These are phyloP conservation scores for Trachurus trachurus DNA, from an alignment of 2,797 vertebrate genomes.

Conservation along the genomic window DNA sequence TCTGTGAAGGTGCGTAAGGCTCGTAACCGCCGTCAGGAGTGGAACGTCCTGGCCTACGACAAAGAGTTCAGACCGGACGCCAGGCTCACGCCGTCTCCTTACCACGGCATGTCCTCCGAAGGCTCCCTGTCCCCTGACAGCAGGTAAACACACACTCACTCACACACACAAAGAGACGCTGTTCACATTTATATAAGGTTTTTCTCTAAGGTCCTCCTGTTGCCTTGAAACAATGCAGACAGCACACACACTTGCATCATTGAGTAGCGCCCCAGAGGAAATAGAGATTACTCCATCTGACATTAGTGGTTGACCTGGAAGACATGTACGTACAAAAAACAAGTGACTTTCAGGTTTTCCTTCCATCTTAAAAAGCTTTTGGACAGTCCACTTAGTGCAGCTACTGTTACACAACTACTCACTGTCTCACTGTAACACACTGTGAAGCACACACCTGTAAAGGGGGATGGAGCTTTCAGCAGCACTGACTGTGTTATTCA, in stretches of 20 bases:
- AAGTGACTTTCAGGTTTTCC: not conserved
- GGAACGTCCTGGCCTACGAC: constrained; percentile 95
- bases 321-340: no score
- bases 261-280: not conserved
- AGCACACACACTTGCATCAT: not conserved
- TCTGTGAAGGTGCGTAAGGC: constrained; percentile 87
- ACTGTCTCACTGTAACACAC: not conserved
- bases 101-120: constrained; percentile 94
- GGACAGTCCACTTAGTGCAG: not conserved
- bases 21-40: constrained; percentile 93
- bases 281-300: not conserved
- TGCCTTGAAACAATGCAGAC: not conserved
- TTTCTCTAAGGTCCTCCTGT: not conserved
- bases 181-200: not conserved
- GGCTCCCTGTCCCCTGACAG: constrained; percentile 94
- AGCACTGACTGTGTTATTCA: not conserved
- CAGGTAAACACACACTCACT: constrained; percentile 80
- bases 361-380: not conserved
- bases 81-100: constrained; percentile 92
- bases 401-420: not conserved
- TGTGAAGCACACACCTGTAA: not conserved
- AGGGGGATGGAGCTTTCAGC: not conserved
- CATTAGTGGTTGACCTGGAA: no score
- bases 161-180: constrained; percentile 14
- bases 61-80: constrained; percentile 94